phyloP scores from a whole-genome alignment of 1,140 invertebrate species.

The Sinella curviseta region DNA sequence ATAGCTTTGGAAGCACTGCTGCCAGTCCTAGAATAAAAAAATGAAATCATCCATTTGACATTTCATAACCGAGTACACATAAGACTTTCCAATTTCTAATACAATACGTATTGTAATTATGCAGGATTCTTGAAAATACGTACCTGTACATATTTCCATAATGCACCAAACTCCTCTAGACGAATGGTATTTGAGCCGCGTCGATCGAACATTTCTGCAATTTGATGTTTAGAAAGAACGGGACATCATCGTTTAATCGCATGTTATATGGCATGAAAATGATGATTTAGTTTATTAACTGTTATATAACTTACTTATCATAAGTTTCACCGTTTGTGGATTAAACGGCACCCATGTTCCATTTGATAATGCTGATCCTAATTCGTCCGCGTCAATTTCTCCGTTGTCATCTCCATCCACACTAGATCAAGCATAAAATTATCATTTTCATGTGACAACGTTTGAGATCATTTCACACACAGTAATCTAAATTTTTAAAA shows the following conservation, averaged over 20 bases:
- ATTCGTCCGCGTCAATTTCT: constrained; percentile 19
- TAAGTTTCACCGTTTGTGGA: constrained; percentile 7
- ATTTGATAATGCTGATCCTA: constrained; percentile 2
- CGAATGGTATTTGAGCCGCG: constrained; percentile 84
- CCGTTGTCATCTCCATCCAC: constrained; percentile 20
- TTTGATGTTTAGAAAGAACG: too few species aligned
- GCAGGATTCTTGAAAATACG: neutral
- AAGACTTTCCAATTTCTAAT: neutral
- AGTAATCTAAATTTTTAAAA: too few species aligned
- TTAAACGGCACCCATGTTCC: constrained; percentile 30
- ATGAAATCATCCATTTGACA: constrained; percentile 65
- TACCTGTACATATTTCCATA: constrained; percentile 90
- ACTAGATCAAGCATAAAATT: neutral
- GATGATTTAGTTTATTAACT: too few species aligned
- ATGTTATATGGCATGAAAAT: too few species aligned
- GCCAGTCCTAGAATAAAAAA: constrained; percentile 72
- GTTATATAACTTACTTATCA: constrained; percentile 52
- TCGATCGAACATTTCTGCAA: constrained; percentile 93
- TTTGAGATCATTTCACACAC: neutral
- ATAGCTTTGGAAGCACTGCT: constrained; percentile 90
- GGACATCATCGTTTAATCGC: too few species aligned
- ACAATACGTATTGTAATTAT: too few species aligned
- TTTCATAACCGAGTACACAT: neutral
- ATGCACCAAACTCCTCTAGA: constrained; percentile 90
- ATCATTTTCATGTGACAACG: too few species aligned